phyloP scores from a whole-genome alignment of 2,797 vertebrate species.

The Argya squamiceps region DNA sequence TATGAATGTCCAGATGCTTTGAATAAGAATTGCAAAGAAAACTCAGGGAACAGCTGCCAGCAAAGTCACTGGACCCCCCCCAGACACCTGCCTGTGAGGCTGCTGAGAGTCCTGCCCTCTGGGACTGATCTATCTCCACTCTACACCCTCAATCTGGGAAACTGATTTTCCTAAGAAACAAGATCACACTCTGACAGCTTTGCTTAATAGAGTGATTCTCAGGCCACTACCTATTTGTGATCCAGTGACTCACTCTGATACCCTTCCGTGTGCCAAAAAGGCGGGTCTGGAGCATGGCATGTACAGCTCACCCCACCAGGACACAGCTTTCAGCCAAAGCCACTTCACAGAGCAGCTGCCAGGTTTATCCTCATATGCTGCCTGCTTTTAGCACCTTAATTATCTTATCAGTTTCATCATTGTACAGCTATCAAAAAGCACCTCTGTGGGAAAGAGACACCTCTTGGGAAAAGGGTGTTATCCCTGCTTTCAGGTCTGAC shows the following conservation, averaged over 20 bases:
- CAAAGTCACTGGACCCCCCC: fast-evolving
- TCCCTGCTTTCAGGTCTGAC: constrained; percentile 2
- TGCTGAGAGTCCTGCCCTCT: not conserved
- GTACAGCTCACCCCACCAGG: not conserved
- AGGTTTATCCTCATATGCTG: not conserved
- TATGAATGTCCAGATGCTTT: not conserved
- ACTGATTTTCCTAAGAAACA: not conserved
- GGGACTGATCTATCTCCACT: not conserved
- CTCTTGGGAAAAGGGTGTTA: constrained; percentile 13
- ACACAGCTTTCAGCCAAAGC: constrained; percentile 8
- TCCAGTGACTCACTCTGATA: not conserved
- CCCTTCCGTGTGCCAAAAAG: not conserved
- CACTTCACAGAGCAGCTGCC: constrained; percentile 40
- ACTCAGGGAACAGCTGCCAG: not conserved
- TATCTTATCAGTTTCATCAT: constrained; percentile 22
- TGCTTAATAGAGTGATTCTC: not conserved
- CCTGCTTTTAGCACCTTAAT: not conserved
- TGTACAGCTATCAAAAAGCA: not conserved
- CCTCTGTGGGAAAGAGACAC: constrained; percentile 46
- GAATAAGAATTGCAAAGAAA: not conserved
- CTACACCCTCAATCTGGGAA: not conserved
- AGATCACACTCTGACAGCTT: not conserved
- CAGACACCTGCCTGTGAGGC: not conserved
- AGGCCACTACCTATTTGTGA: not conserved
- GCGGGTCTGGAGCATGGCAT: not conserved